Percentiles rank a stretch among this genome's conserved stretches.
phyloP scores from a whole-genome alignment of 2,797 vertebrate genomes.

The Myotis pilosus region DNA sequence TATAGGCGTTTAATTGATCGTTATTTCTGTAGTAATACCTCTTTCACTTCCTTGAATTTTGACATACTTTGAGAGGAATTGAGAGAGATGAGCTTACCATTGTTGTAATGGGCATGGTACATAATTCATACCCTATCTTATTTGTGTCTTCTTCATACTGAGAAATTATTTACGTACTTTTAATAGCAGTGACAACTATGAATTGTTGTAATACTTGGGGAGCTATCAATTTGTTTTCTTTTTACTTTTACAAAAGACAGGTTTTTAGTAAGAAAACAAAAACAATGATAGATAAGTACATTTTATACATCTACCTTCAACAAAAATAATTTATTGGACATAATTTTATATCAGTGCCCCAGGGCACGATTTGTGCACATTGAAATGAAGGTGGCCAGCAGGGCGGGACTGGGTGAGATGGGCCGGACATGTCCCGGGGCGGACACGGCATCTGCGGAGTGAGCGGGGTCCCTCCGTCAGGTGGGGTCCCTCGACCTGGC shows the following conservation, averaged over 20 bases:
- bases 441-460: no score
- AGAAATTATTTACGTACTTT: neutral
- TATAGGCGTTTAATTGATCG: neutral
- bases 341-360: neutral
- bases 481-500: no score
- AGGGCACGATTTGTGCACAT: no score
- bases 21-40: neutral
- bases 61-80: neutral
- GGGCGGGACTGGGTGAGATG: no score
- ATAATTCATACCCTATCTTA: neutral
- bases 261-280: slow-evolving; percentile 6
- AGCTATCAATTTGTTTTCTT: slow-evolving; percentile 4
- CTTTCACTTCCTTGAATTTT: slow-evolving; percentile 15
- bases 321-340: neutral
- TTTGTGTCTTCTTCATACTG: neutral
- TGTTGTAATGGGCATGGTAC: neutral
- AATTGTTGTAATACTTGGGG: slow-evolving; percentile 22
- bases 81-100: neutral
- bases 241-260: neutral
- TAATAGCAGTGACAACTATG: neutral
- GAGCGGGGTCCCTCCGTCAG: no score
- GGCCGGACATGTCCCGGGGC: no score
- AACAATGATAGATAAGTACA: neutral
- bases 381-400: no score
- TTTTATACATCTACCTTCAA: slow-evolving; percentile 22